Percentiles rank a stretch among this genome's conserved stretches.
Conservation (phyloP, 2,113 vertebrate genomes). For the Aleadryas rufinucha region DNA sequence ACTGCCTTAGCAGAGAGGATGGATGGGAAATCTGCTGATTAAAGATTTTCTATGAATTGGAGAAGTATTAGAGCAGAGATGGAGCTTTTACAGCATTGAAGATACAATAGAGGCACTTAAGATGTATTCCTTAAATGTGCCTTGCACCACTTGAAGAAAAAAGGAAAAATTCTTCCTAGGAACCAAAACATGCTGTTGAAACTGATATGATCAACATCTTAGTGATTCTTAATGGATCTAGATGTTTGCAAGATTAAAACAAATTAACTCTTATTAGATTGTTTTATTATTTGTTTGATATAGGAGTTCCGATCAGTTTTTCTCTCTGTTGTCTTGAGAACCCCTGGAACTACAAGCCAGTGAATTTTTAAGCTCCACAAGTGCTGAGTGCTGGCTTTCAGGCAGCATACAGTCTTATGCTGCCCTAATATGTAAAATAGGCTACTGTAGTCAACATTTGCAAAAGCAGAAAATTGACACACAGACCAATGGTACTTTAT, state of each 20-base stretch:
- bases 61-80: background rate
- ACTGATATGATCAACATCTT: background rate
- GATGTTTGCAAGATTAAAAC: background rate
- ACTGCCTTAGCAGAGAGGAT: background rate
- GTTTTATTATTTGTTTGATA: background rate
- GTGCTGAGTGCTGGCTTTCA: background rate
- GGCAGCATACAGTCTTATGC: background rate
- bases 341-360: background rate
- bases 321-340: background rate
- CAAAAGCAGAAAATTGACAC: background rate
- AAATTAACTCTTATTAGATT: background rate
- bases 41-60: background rate
- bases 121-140: background rate
- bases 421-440: background rate
- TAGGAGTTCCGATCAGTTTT: background rate
- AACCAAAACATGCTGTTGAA: background rate
- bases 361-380: background rate
- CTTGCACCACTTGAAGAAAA: background rate
- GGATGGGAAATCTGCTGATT: background rate
- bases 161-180: background rate
- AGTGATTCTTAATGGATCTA: background rate
- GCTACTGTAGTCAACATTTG: background rate
- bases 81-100: background rate
- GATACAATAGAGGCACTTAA: background rate
- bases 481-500: background rate